Evolutionary conservation across 2,797 vertebrate species (phyloP), one percentile per base, ranked within the genome.

Genomic region (Falco concolor): DNA sequence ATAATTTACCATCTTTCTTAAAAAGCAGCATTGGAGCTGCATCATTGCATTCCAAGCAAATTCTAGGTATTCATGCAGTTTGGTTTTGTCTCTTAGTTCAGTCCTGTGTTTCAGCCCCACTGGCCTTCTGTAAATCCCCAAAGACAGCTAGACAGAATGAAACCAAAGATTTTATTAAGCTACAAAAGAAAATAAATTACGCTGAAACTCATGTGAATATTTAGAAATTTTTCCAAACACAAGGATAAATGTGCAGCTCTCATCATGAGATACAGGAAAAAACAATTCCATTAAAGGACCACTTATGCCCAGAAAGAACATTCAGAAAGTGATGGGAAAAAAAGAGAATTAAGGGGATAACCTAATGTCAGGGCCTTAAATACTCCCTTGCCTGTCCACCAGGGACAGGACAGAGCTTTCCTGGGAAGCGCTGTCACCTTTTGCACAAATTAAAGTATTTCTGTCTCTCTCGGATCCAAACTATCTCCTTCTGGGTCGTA

Each of bases 181-280:
- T 94, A 87, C 83, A 83, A 95, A 90, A 89, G 94, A 96, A 96
- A 97, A 96, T 91, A 94, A 96, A 97, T 91, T 90, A 70, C 49
- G 34, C 45, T 76, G 70, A 93, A 94, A 89, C 79, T 86, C 80
- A 89, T 93, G 92, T 87, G 94, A 97, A 96, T 88, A 95, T 91
- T 94, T 96, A 94, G 92, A 91, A 81, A 89, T 86, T 91, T 96
- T 96, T 96, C 95, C 94, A 96, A 96, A 94, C 89, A 94, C 0
- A 0, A 92, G 90, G 83, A 96, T 95, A 95, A 94, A 95, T 47
- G 56, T 64, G 90, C 85, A 54, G 83, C 89, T 93, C 74, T 95
- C 40, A 7, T 93, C 95, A 97, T 53, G 89, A 93, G 85, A 90
- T 64, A 96, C 85, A 93, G 96, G 93, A 95, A 97, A 93, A 97